Conservation (phyloP, 2,113 vertebrate species). For the Ia io region DNA sequence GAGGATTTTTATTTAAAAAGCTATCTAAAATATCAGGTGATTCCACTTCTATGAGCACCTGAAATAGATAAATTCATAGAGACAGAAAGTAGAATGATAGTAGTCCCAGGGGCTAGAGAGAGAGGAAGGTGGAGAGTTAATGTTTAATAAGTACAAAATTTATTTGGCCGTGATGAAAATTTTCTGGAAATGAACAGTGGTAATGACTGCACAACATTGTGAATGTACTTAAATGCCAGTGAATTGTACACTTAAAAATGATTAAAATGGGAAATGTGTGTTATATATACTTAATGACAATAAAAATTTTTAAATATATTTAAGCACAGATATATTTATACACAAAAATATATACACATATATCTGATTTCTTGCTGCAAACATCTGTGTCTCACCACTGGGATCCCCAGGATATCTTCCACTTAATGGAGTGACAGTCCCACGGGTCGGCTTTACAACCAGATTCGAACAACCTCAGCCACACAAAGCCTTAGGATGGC, state of each 20-base stretch:
- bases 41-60: neutral
- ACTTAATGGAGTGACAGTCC: neutral
- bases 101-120: neutral
- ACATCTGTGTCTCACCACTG: neutral
- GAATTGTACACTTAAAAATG: neutral
- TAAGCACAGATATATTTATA: neutral
- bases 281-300: neutral
- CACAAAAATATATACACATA: neutral
- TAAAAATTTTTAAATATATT: neutral
- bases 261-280: neutral
- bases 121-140: neutral
- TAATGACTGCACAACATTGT: neutral
- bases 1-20: neutral
- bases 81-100: neutral
- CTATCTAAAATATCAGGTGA: neutral
- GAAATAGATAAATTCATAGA: neutral
- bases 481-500: neutral
- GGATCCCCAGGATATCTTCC: neutral
- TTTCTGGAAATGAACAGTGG: neutral
- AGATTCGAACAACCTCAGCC: neutral
- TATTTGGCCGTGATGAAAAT: neutral
- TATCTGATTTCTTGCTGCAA: neutral
- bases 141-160: neutral
- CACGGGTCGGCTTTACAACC: neutral
- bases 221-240: neutral